Evolutionary conservation across 92 coral and sea anemone species (phyloP), one percentile per base, ranked within the genome.

Genomic region (Diadumene lineata): DNA sequence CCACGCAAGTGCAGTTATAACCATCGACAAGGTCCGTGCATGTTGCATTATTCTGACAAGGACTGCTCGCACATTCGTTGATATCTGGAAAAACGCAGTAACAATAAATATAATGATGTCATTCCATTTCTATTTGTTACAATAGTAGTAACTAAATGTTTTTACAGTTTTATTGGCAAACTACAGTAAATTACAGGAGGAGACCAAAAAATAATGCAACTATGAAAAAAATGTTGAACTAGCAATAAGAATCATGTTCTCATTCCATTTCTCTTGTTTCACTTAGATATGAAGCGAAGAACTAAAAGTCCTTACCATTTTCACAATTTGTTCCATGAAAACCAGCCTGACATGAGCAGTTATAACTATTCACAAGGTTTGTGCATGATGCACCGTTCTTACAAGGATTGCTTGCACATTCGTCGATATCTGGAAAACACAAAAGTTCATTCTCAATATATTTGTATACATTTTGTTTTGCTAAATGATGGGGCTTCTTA

Each of bases 401-500:
- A n/a, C 61, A 55, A 4, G 61, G 61, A n/a, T n/a, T 55, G 22
- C 23, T 55, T 9, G 61, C 61, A n/a, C 61, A 55, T 11, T 55
- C 61, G 61, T 55, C 61, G 4, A 55, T 55, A 55, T 55, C 61
- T 55, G 23, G 22, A 55, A n/a, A 55, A 25, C 13, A 9, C 7
- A 55, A 55, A 55, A 55, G 11, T 55, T n/a, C 23, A 55, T 9
- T 6, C 13, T n/a, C 4, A n/a, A 44, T 44, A n/a, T n/a, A n/a
- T n/a, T n/a, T n/a, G n/a, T n/a, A n/a, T n/a, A n/a, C n/a, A n/a
- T n/a, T n/a, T n/a, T n/a, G n/a, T n/a, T n/a, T n/a, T n/a, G n/a
- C n/a, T n/a, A n/a, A n/a, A n/a, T n/a, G n/a, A n/a, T 44, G 17
- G 51, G 51, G 51, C 17, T 44, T 44, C 17, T 44, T 44, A 17